Percentiles rank a stretch among this genome's conserved stretches.
Conservation (phyloP, 2,797 vertebrate species). For the Jordanella pulchra region DNA sequence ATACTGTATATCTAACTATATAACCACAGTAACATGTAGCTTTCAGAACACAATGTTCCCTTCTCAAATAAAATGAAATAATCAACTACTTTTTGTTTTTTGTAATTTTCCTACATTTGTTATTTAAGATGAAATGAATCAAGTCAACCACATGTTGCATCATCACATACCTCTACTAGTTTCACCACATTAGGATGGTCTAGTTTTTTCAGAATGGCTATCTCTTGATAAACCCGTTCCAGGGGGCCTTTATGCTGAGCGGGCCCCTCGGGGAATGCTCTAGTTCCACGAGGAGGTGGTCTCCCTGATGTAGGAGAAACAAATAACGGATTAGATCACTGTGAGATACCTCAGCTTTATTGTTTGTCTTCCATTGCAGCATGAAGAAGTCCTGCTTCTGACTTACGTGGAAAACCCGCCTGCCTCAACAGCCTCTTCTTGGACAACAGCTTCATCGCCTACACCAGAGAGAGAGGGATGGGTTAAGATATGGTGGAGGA, state of each 20-base stretch:
- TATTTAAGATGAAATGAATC: constrained; percentile 3
- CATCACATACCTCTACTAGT: constrained; percentile 87
- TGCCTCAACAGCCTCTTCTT: constrained; percentile 98
- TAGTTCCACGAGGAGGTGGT: constrained; percentile 91
- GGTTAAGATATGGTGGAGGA: constrained; percentile 30
- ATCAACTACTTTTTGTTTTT: background rate
- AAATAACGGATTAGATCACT: constrained; percentile 2
- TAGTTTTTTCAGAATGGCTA: constrained; percentile 97
- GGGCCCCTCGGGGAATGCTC: constrained; percentile 80
- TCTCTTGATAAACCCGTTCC: constrained; percentile 97
- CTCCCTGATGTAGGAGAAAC: constrained; percentile 80
- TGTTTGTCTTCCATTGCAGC: constrained; percentile 11
- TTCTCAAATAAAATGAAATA: no score
- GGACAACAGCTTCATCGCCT: constrained; percentile 99
- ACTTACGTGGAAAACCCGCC: constrained; percentile 97
- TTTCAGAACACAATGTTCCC: no score
- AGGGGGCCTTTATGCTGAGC: constrained; percentile 90
- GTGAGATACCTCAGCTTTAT: background rate
- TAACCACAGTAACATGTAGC: background rate
- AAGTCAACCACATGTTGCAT: background rate
- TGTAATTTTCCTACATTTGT: no score
- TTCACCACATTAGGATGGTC: constrained; percentile 98
- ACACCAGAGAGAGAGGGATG: constrained; percentile 34
- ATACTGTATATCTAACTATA: no score
- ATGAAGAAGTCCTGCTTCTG: constrained; percentile 49